A percentile compares a stretch with the other conserved stretches of the same genome.
These are phyloP conservation scores for Labeo calbasu DNA, from an alignment of 2,797 vertebrate species.

Conservation along the genomic window DNA sequence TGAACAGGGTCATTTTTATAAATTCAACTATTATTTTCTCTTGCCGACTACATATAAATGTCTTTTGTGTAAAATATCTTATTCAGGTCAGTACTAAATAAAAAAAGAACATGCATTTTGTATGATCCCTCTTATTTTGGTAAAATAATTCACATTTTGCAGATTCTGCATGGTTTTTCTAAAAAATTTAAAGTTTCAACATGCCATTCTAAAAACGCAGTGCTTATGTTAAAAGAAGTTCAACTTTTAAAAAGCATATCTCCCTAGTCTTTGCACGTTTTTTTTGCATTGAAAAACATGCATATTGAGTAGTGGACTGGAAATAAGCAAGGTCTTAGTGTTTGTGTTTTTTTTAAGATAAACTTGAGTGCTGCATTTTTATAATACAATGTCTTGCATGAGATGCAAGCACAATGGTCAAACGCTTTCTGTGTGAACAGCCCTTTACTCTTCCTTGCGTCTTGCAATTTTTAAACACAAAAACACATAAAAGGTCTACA, in stretches of 20 bases:
- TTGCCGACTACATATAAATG: too few species aligned
- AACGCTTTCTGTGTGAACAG: background rate
- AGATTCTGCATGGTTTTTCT: too few species aligned
- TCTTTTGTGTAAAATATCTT: too few species aligned
- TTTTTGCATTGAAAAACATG: background rate
- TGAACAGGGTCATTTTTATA: too few species aligned
- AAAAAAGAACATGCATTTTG: too few species aligned
- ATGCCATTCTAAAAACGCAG: background rate
- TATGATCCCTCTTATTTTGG: too few species aligned
- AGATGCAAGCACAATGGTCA: background rate
- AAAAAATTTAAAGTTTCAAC: background rate
- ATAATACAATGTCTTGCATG: too few species aligned
- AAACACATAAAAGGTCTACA: background rate
- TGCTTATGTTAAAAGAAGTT: background rate
- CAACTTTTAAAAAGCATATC: background rate
- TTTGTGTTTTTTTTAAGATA: background rate
- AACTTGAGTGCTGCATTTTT: too few species aligned
- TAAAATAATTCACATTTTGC: too few species aligned
- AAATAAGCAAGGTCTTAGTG: background rate
- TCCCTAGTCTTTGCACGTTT: too few species aligned
- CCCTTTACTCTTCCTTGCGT: background rate
- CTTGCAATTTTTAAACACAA: background rate
- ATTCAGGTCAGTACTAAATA: too few species aligned
- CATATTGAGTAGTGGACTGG: background rate
- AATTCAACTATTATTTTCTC: too few species aligned